phyloP scores from a whole-genome alignment of 2,113 vertebrate species.

The Notarius lentiginosus region DNA sequence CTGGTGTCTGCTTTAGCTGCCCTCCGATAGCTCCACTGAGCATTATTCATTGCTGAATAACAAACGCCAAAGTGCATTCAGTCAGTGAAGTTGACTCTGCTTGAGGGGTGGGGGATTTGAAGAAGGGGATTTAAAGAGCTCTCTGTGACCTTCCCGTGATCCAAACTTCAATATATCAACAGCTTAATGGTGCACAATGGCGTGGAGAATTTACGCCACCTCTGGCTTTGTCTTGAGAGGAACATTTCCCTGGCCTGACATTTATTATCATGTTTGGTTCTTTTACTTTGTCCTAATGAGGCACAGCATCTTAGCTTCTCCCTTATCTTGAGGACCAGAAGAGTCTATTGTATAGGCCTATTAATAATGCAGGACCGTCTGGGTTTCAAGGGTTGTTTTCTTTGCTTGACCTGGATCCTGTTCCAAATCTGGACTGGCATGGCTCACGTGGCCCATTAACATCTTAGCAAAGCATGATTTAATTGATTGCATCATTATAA shows the following conservation, averaged over 20 bases:
- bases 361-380: conserved; percentile 68
- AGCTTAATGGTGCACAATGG: conserved; percentile 52
- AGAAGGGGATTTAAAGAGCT: conserved; percentile 54
- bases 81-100: conserved; percentile 52
- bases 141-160: conserved; percentile 60
- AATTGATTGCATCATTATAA: neutral
- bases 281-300: conserved; percentile 64
- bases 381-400: conserved; percentile 40
- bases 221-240: conserved; percentile 56
- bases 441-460: neutral
- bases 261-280: conserved; percentile 60
- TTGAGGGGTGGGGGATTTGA: conserved; percentile 43
- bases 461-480: neutral
- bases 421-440: neutral
- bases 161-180: conserved; percentile 58
- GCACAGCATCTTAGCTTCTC: conserved; percentile 45
- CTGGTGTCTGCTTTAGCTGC: conserved; percentile 1
- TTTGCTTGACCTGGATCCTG: neutral
- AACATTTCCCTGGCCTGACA: conserved; percentile 53
- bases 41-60: conserved; percentile 65
- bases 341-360: conserved; percentile 61
- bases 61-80: conserved; percentile 61
- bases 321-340: conserved; percentile 61
- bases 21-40: neutral
- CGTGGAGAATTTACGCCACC: conserved; percentile 54